Evolutionary conservation across 2,113 vertebrate species (phyloP), one percentile per base, ranked within the genome.

Genomic region (Pyrgilauda ruficollis): DNA sequence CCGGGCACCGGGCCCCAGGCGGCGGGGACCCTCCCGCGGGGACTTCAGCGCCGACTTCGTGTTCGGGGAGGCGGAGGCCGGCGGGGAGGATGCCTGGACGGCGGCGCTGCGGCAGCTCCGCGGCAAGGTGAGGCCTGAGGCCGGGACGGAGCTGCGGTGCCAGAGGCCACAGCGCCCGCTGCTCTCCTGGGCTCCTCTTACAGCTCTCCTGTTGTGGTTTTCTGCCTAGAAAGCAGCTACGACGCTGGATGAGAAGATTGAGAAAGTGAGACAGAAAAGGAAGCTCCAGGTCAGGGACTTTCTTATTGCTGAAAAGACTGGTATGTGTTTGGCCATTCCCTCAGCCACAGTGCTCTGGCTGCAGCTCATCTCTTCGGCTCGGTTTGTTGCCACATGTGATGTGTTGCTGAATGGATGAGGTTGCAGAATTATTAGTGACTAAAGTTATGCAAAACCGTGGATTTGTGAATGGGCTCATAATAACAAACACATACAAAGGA

Each of bases 211-310:
- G 10, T 11, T 39, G 39, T 62, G 27, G 2, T 94, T 81, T 87
- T 37, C 19, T 91, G 82, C 53, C 33, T 87, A 99, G 99, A 99
- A 96, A 97, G 96, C 97, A 10, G 97, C 98, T 11, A 99, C 99
- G 5, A 99, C 99, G 3, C 93, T 99, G 91, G 99, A 99, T 80
- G 98, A 99, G 95, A 99, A 99, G 97, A 99, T 99, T 12, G 99
- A 99, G 67, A 98, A 98, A 95, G 98, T 99, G 67, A 97, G 99
- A 28, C 99, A 98, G 97, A 98, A 98, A 58, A 98, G 99, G 88
- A 99, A 98, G 90, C 93, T 94, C 3, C 98, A 99, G 98, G 99
- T 99, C 41, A 96, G 97, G 15, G 12, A 26, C 14, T 62, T 64
- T 75, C 6, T 67, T 3, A 0, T 59, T 83, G 8, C 49, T 30